Base-by-base conservation (phyloP, 1,140 invertebrate genomes). In the Liolophura sinensis region DNA sequence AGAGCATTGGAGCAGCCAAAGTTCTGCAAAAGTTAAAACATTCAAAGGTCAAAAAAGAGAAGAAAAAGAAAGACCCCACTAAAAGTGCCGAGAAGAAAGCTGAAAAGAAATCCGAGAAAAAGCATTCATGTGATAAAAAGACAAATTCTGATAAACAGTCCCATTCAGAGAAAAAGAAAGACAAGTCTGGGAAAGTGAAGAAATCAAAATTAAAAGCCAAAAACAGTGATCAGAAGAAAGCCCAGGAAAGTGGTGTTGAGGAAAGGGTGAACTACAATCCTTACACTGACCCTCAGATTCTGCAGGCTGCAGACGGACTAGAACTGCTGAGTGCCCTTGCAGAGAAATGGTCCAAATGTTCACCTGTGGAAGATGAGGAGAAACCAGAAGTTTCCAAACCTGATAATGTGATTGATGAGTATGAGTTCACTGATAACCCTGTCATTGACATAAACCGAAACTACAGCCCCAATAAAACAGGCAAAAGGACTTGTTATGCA, bases 261-360 rank as follows among this genome's bases (percentile, higher is more conserved):
- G 69, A 64, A 46, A 48, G 50, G 47, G 62, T 62, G 49, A 55
- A 65, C 51, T 52, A 64, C 14, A 76, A 79, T 66, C 77, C 78
- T 56, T 77, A 78, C 59, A 75, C 76, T 27, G 80, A 80, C 65
- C 77, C 78, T 16, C 77, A 79, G 58, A 75, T 78, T 56, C 73
- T 81, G 18, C 63, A 84, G 82, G 76, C 85, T 52, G 86, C 92
- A 1, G 90, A 90, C 66, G 92, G 92, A 0, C 82, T 95, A 25
- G 91, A 91, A 63, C 81, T 95, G 27, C 80, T 95, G 6, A 95
- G 93, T 81, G 92, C 92, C 0, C 82, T 95, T 27, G 93, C 93
- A 0, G 92, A 94, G 76, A 92, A 94, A 75, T 87, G 92, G 62
- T 90, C 93, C 65, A 89, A 91, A 82, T 92, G 93, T 75, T 91